phyloP scores from a whole-genome alignment of 2,888 invertebrate genomes.

The Pyralis farinalis region DNA sequence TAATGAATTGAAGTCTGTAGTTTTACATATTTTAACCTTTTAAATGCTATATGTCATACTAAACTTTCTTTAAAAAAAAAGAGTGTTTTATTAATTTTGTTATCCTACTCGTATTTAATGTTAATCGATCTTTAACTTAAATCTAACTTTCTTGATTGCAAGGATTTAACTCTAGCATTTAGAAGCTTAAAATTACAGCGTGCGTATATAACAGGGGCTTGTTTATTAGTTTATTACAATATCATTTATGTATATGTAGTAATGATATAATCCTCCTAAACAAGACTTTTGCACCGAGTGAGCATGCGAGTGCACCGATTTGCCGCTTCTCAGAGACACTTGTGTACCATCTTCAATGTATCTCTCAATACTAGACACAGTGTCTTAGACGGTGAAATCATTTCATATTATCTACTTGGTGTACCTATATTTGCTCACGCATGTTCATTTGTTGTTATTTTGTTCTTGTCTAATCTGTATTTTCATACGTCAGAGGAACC shows the following conservation, averaged over 20 bases:
- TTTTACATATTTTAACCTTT: constrained; percentile 1
- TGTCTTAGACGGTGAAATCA: constrained; percentile 17
- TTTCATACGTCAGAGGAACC: constrained; percentile 51
- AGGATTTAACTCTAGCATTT: constrained; percentile 2
- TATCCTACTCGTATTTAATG: no score
- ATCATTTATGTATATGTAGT: constrained; percentile 28
- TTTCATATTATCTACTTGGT: constrained; percentile 21
- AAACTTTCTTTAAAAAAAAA: no score
- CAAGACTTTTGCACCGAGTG: constrained; percentile 55
- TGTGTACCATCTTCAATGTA: constrained; percentile 6
- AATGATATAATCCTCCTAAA: constrained; percentile 38
- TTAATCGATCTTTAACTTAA: no score
- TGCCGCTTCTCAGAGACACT: constrained; percentile 26
- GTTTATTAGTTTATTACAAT: constrained; percentile 12
- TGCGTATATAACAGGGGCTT: constrained; percentile 16
- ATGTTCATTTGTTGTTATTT: constrained; percentile 69
- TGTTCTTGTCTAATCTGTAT: constrained; percentile 52
- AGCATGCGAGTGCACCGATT: constrained; percentile 66
- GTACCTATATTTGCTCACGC: constrained; percentile 51
- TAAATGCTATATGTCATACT: constrained; percentile 1
- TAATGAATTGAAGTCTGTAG: constrained; percentile 2
- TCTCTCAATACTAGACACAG: constrained; percentile 10
- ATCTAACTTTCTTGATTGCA: no score
- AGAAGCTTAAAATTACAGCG: constrained; percentile 4
- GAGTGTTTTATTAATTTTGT: background rate